phyloP scores from a whole-genome alignment of 2,113 vertebrate species.

The Eclectus roratus region DNA sequence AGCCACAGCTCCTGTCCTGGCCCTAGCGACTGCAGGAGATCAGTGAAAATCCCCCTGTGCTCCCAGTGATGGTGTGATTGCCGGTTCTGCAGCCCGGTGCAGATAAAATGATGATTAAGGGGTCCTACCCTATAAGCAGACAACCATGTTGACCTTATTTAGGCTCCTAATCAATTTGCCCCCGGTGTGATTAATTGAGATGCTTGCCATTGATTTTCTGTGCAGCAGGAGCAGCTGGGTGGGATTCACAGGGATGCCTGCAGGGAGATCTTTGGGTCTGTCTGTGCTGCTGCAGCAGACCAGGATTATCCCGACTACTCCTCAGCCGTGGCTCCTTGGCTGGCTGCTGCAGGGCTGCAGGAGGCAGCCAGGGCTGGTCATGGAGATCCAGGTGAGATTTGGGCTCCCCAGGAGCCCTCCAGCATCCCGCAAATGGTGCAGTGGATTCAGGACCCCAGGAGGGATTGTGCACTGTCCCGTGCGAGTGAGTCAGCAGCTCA shows the following conservation, averaged over 20 bases:
- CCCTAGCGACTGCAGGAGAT: background rate
- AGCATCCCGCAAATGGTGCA: rapidly evolving
- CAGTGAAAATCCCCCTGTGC: background rate
- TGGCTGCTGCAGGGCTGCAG: background rate
- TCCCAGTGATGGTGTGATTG: conserved; percentile 17
- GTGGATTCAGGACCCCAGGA: rapidly evolving
- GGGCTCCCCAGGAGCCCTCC: background rate
- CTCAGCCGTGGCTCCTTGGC: rapidly evolving
- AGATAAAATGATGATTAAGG: conserved; percentile 83
- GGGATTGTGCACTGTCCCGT: too few species aligned
- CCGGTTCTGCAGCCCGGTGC: conserved; percentile 41
- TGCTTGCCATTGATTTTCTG: conserved; percentile 76
- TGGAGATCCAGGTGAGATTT: background rate
- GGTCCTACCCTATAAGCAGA: conserved; percentile 83
- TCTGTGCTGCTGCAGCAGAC: background rate
- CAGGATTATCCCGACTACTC: background rate
- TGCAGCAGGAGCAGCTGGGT: background rate
- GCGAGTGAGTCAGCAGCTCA: rapidly evolving
- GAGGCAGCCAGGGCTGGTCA: rapidly evolving
- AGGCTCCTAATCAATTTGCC: conserved; percentile 80
- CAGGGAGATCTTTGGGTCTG: background rate
- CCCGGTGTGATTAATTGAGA: conserved; percentile 83
- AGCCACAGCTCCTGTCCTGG: background rate
- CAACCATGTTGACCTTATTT: conserved; percentile 84
- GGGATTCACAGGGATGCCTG: background rate